Conservation (phyloP, 1,140 invertebrate species). For the Aphelenchoides avenae region DNA sequence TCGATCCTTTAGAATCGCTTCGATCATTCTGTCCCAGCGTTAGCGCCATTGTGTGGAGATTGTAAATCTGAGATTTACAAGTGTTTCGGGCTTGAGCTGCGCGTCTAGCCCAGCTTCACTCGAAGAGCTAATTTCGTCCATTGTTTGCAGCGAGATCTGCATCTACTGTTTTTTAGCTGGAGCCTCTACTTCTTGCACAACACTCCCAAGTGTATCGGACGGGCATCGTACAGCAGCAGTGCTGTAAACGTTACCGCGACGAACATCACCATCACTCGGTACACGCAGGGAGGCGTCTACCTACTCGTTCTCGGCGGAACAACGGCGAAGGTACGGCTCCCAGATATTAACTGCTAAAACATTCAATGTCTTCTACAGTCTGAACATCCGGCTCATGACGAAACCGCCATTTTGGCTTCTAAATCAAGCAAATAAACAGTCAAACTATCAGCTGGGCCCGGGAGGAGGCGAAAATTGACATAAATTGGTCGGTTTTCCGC, state of each 20-base stretch:
- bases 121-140: too few relatives aligned
- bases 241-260: constrained; percentile 9
- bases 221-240: constrained; percentile 4
- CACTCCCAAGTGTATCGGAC: constrained; percentile 10
- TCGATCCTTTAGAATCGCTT: too few relatives aligned
- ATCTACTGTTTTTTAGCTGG: constrained; percentile 33
- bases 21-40: too few relatives aligned
- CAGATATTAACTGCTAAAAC: not conserved
- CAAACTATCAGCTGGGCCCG: too few relatives aligned
- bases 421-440: constrained; percentile 14
- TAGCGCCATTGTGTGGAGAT: too few relatives aligned
- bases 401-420: constrained; percentile 1
- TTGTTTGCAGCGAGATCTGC: not conserved
- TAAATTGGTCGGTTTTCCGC: not conserved
- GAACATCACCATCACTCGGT: constrained; percentile 16
- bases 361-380: not conserved
- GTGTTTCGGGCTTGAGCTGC: too few relatives aligned
- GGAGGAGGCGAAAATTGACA: not conserved
- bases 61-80: too few relatives aligned
- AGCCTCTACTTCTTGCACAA: constrained; percentile 32
- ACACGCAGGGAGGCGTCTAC: constrained; percentile 48
- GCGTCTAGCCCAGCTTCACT: too few relatives aligned
- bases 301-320: constrained; percentile 27
- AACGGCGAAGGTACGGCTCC: constrained; percentile 9
- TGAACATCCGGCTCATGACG: not conserved